A percentile compares a stretch with the other conserved stretches of the same genome.
Evolutionary conservation across 2,113 vertebrate genomes (phyloP).

Genomic region (Lipophrys pholis): DNA sequence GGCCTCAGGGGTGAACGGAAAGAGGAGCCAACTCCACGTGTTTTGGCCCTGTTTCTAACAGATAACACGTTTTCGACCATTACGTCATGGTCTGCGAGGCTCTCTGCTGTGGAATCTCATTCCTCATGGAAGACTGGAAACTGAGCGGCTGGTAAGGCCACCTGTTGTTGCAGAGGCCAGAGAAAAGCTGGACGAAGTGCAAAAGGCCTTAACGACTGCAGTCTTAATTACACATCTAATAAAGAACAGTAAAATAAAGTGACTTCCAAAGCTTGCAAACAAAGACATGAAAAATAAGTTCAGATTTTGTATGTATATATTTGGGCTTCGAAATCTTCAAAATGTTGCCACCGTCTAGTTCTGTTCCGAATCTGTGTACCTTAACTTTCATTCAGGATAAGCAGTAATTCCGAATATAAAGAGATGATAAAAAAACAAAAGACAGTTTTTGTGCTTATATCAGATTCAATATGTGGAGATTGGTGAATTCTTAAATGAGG

Average conservation of each 20-base stretch:
- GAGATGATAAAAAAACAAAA: neutral
- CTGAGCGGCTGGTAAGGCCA: constrained; percentile 40
- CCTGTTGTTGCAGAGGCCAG: constrained; percentile 53
- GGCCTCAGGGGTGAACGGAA: constrained; percentile 54
- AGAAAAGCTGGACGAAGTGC: constrained; percentile 10
- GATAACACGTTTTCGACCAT: constrained; percentile 65
- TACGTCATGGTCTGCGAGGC: constrained; percentile 69
- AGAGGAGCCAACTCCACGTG: constrained; percentile 72
- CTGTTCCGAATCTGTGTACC: neutral
- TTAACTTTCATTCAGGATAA: neutral
- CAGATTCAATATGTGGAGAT: neutral
- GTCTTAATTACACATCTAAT: neutral
- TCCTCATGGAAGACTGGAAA: constrained; percentile 36
- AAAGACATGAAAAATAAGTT: constrained; percentile 9
- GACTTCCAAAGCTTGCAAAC: constrained; percentile 3
- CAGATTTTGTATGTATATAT: neutral
- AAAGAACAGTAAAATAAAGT: constrained; percentile 11
- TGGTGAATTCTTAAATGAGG: neutral
- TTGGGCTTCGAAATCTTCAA: neutral
- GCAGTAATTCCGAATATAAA: neutral
- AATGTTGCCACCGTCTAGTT: neutral
- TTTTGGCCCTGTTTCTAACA: constrained; percentile 66
- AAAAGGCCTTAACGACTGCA: constrained; percentile 3
- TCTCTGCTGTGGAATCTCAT: constrained; percentile 52
- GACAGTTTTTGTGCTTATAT: neutral